Evolutionary conservation across 2,888 invertebrate genomes (phyloP), one percentile per base, ranked within the genome.

Genomic region (Aspidapion aeneum): DNA sequence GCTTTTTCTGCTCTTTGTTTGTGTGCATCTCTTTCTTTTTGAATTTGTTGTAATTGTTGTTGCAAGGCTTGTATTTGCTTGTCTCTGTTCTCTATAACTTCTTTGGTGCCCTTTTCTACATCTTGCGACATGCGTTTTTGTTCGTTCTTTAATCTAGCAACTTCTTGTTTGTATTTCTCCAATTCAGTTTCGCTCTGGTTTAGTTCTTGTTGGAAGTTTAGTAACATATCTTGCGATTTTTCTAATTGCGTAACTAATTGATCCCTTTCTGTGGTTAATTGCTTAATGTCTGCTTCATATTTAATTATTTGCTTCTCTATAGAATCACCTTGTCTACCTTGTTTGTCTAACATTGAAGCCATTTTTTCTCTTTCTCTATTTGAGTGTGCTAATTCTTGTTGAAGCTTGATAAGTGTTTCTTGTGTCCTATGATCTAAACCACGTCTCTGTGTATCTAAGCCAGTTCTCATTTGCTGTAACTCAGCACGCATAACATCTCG

Each of bases 151-250:
- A 93, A 78, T 72, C 90, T 85, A 58, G 89, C 87, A 1, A 90
- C 87, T 79, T 94, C 94, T 69, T 90, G 89, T 63, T 90, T 87
- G 72, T 91, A 90, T 74, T 90, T 87, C 74, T 93, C 92, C 66
- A 93, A 80, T 76, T 93, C 94, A 54, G 88, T 85, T 80, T 94
- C 94, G 70, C 91, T 90, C 69, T 90, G 87, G 70, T 92, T 93
- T 58, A 95, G 79, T 76, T 95, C 94, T 77, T 94, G 90, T 78
- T 94, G 95, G 90, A 95, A 94, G 80, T 94, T 94, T 80, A 94
- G 90, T 63, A 96, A 82, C 88, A 95, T 94, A 72, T 94, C 94
- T 78, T 95, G 95, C 52, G 93, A 94, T 81, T 96, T 95, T 79
- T 95, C 94, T 75, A 96, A 78, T 78, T 95, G 95, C 68, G 90